phyloP scores from a whole-genome alignment of 2,797 vertebrate species.

The Centroberyx gerrardi region DNA sequence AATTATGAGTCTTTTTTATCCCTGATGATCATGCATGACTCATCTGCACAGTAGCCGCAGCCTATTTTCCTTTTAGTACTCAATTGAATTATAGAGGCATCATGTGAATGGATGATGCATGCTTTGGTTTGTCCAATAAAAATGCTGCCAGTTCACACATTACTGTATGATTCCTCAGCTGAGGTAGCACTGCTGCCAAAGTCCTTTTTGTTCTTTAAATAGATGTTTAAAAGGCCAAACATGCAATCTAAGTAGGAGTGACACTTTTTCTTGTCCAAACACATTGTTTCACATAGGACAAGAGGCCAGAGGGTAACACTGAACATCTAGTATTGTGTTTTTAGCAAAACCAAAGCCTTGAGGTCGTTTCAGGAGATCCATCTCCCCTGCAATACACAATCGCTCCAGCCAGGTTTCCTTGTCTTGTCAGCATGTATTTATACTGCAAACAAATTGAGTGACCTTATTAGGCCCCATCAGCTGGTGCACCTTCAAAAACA shows the following conservation, averaged over 20 bases:
- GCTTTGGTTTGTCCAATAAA: not conserved
- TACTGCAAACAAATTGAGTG: slow-evolving; percentile 68
- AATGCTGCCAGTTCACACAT: not conserved
- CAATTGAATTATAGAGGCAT: slow-evolving; percentile 19
- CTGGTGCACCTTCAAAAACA: slow-evolving; percentile 69
- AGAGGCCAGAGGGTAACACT: slow-evolving; percentile 28
- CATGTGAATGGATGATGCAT: not conserved
- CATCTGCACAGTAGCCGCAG: not conserved
- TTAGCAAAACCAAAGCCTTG: slow-evolving; percentile 44
- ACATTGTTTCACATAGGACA: slow-evolving; percentile 41
- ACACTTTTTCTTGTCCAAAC: slow-evolving; percentile 34
- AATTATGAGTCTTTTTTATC: not conserved
- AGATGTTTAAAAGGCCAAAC: not conserved
- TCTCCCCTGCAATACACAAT: slow-evolving; percentile 42
- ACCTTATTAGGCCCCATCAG: slow-evolving; percentile 68
- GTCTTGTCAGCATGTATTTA: slow-evolving; percentile 72
- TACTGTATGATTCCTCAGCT: too few species aligned
- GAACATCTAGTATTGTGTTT: slow-evolving; percentile 46
- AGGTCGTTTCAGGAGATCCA: slow-evolving; percentile 49
- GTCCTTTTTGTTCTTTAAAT: not conserved
- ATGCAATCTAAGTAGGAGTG: slow-evolving; percentile 13
- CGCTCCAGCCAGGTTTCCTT: slow-evolving; percentile 54
- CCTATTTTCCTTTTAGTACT: not conserved
- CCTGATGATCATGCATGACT: not conserved
- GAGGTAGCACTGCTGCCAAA: not conserved